Percentiles rank a stretch among this genome's conserved stretches.
These are phyloP conservation scores for Microcebus tavaratra DNA, from an alignment of 2,113 vertebrate genomes.

Conservation along the genomic window DNA sequence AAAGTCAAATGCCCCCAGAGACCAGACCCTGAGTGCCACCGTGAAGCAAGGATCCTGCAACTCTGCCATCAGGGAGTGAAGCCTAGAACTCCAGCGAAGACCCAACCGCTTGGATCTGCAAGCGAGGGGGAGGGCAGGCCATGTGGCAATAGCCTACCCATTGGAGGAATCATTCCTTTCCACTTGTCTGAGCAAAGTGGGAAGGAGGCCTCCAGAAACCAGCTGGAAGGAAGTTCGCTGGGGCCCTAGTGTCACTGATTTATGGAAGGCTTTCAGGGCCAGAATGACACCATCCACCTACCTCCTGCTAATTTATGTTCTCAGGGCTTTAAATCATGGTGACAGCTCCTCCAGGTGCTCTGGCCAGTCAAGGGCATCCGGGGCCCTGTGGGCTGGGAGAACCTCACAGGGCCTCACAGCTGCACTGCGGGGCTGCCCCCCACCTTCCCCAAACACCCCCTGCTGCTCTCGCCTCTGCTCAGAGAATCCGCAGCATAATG, in stretches of 20 bases:
- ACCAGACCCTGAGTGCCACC: too few species aligned
- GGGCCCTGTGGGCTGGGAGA: background rate
- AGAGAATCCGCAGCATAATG: background rate
- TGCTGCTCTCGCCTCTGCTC: too few species aligned
- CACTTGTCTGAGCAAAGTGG: background rate
- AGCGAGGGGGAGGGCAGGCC: background rate
- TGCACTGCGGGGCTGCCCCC: fast-evolving
- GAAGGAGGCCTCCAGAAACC: background rate
- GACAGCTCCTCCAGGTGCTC: background rate
- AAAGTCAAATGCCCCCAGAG: background rate
- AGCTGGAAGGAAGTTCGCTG: background rate
- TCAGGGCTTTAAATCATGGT: conserved; percentile 14
- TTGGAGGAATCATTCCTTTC: background rate
- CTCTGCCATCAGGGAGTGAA: background rate
- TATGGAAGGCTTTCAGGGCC: background rate
- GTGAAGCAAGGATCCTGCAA: background rate
- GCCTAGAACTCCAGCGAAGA: fast-evolving
- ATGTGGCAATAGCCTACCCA: background rate
- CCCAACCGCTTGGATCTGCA: background rate
- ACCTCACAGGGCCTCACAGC: background rate
- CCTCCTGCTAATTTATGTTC: background rate
- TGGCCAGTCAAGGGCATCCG: background rate
- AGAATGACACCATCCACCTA: background rate
- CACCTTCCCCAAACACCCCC: background rate
- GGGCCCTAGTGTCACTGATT: background rate